Evolutionary conservation across 2,797 vertebrate genomes (phyloP), one percentile per base, ranked within the genome.

Genomic region (Emydoidea blandingii): DNA sequence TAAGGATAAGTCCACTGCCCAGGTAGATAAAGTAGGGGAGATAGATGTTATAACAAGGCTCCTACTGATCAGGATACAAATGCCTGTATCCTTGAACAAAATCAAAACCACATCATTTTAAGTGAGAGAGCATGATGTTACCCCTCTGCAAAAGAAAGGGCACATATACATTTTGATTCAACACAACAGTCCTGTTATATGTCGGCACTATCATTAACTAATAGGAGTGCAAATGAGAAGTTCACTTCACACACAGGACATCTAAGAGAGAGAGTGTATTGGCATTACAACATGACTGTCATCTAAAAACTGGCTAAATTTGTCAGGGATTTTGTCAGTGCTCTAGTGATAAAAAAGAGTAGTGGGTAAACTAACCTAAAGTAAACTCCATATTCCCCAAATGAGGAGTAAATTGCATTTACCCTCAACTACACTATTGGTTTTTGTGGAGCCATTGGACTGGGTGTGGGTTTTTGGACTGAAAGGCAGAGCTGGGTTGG

Each of bases 401-500:
- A 65, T 19, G 62, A n/a, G 34, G 62, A 19, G 34, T n/a, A 65
- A 65, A n/a, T 3, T 8, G 14, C 6, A 14, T 65, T 65, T 65
- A 65, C 62, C 62, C 16, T 65, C 62, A 65, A n/a, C 8, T n/a
- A n/a, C 62, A n/a, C 16, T 65, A n/a, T n/a, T n/a, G 62, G 18
- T 18, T 65, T 65, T 65, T 9, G 62, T 65, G 62, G 34, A 57
- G 56, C 12, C 27, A 19, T 15, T 65, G 62, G 62, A 18, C 18
- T 2, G 5, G 0, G 0, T 19, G 10, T 8, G 18, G 0, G 0
- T 19, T 91, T 84, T 85, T 79, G 74, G 57, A 84, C 47, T 16
- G 79, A 79, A 9, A 53, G 68, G 54, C n/a, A 84, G 59, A 44
- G 34, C 34, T 65, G 62, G 34, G 34, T 5, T 65, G 16, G 34